Conservation (phyloP, 2,113 vertebrate genomes). For the Lates calcarifer region DNA sequence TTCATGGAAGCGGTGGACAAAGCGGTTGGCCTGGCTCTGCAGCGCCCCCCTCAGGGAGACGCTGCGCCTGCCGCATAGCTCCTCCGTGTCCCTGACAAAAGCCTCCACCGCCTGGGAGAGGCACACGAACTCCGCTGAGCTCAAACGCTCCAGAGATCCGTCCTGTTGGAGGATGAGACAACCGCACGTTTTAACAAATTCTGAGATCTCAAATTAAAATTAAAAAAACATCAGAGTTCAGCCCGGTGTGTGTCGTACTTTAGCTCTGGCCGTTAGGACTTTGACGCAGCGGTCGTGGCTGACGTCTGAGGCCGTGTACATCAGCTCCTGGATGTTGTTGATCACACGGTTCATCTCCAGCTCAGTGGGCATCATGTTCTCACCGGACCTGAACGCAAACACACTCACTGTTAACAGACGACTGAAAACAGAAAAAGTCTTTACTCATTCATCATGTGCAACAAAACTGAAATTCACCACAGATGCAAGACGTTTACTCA, state of each 20-base stretch:
- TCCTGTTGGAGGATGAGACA: conserved; percentile 80
- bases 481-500: no score
- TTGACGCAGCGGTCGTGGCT: conserved; percentile 98
- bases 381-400: conserved; percentile 81
- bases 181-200: neutral
- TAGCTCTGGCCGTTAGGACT: conserved; percentile 94
- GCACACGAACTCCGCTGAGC: conserved; percentile 92
- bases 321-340: conserved; percentile 90
- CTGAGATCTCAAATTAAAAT: neutral
- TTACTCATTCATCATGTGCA: no score
- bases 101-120: conserved; percentile 93
- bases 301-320: conserved; percentile 91
- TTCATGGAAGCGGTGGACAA: conserved; percentile 97
- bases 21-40: conserved; percentile 97
- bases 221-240: neutral
- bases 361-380: conserved; percentile 92
- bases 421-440: no score
- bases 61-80: conserved; percentile 91
- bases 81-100: conserved; percentile 92
- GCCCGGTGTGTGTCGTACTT: conserved; percentile 77
- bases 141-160: conserved; percentile 95
- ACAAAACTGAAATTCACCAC: no score
- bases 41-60: conserved; percentile 93
- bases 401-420: neutral
- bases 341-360: conserved; percentile 91